phyloP scores from a whole-genome alignment of 2,113 vertebrate genomes.

The Platichthys flesus region DNA sequence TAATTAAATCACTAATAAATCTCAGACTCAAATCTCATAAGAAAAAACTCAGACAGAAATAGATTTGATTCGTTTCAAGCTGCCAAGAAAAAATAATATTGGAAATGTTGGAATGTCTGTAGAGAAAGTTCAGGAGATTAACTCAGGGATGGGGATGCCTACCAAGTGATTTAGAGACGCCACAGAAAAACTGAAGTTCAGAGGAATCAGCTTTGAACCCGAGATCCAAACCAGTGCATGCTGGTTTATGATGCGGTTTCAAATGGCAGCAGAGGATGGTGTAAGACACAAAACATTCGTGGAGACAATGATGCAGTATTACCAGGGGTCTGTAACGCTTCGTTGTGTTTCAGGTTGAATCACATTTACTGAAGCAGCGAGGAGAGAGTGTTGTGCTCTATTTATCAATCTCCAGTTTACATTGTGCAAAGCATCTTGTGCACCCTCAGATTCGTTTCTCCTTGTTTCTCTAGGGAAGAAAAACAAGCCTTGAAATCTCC shows the following conservation, averaged over 20 bases:
- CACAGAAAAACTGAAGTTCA: conserved; percentile 14
- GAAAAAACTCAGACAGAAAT: background rate
- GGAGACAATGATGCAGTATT: conserved; percentile 71
- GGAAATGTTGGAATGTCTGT: background rate
- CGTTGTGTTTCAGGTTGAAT: conserved; percentile 18
- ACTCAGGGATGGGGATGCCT: background rate
- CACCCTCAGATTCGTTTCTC: conserved; percentile 9
- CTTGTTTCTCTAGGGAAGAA: background rate
- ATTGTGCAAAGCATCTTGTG: conserved; percentile 9
- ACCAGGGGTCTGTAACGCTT: conserved; percentile 17
- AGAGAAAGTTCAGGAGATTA: background rate
- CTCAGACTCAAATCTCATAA: background rate
- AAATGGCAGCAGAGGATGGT: conserved; percentile 11
- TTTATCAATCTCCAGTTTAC: conserved; percentile 39
- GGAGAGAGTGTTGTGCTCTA: too few relatives aligned
- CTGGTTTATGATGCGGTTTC: conserved; percentile 2
- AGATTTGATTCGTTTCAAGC: background rate
- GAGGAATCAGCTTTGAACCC: conserved; percentile 15
- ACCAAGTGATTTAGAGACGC: conserved; percentile 26
- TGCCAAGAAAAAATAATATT: background rate
- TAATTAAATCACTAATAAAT: background rate
- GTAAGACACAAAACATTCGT: conserved; percentile 14
- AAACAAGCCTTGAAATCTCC: conserved; percentile 50
- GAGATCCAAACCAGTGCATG: conserved; percentile 17
- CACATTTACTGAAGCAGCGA: too few relatives aligned